These are phyloP conservation scores for Leptocoma aspasia DNA, from an alignment of 2,113 vertebrate genomes.

Conservation along the genomic window DNA sequence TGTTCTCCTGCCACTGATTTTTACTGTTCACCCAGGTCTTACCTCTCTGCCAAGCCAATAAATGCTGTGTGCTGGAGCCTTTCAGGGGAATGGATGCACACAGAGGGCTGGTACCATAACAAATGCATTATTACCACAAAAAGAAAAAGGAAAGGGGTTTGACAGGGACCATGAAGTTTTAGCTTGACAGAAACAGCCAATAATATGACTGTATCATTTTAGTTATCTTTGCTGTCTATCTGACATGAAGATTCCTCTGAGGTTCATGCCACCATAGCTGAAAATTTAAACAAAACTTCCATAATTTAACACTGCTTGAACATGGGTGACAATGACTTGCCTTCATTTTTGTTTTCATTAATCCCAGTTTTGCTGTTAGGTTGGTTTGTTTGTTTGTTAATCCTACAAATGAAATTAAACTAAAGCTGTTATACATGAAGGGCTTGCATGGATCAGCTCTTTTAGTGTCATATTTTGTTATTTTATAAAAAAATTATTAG, in stretches of 20 bases:
- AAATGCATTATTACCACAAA: neutral
- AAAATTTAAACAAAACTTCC: neutral
- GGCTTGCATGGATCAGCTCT: neutral
- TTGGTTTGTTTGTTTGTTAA: constrained; percentile 26
- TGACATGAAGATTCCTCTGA: neutral
- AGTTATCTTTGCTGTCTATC: neutral
- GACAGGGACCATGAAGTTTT: neutral
- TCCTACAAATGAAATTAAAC: constrained; percentile 8
- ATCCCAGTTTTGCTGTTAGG: neutral
- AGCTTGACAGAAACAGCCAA: neutral
- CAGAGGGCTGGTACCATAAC: neutral
- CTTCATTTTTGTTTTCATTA: neutral
- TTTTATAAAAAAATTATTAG: neutral
- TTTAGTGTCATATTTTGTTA: neutral
- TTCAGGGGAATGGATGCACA: neutral
- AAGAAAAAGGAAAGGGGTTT: neutral
- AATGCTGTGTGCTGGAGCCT: neutral
- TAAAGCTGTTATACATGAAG: neutral
- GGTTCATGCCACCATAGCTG: neutral
- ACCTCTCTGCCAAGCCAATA: neutral
- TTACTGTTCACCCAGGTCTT: neutral
- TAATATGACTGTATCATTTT: neutral
- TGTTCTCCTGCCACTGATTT: neutral
- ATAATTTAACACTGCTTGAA: neutral
- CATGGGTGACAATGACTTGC: neutral